A percentile compares a stretch with the other conserved stretches of the same genome.
These are phyloP conservation scores for Parazoanthus swiftii DNA, from an alignment of 92 coral and sea anemone genomes.

Conservation along the genomic window DNA sequence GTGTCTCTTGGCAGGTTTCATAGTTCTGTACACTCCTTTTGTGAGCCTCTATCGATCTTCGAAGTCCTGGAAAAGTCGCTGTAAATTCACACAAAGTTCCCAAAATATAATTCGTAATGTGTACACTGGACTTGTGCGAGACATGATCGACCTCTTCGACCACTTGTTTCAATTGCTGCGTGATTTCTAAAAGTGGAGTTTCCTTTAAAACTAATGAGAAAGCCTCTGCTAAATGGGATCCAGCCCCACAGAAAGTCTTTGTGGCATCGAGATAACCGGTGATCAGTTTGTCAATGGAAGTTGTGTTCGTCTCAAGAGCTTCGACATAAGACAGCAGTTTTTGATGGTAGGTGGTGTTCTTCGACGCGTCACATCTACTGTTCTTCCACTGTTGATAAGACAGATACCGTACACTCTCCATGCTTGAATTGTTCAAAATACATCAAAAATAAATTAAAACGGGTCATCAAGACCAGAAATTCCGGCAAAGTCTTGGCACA, in stretches of 20 bases:
- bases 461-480: slow-evolving; percentile 36
- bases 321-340: slow-evolving; percentile 82
- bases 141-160: slow-evolving; percentile 96
- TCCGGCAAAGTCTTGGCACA: slow-evolving; percentile 24
- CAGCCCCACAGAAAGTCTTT: slow-evolving; percentile 94
- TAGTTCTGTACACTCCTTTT: slow-evolving; percentile 89
- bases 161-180: slow-evolving; percentile 96
- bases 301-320: slow-evolving; percentile 78
- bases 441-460: slow-evolving; percentile 28
- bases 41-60: slow-evolving; percentile 91
- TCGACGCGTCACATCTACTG: slow-evolving; percentile 73
- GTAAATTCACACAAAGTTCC: slow-evolving; percentile 93
- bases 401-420: slow-evolving; percentile 88
- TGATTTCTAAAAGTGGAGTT: slow-evolving; percentile 90
- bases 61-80: slow-evolving; percentile 89
- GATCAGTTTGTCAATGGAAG: slow-evolving; percentile 81
- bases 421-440: slow-evolving; percentile 31
- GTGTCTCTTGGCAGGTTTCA: slow-evolving; percentile 87
- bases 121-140: slow-evolving; percentile 90
- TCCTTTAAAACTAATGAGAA: slow-evolving; percentile 88
- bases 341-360: slow-evolving; percentile 71
- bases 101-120: slow-evolving; percentile 81
- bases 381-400: slow-evolving; percentile 92
- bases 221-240: slow-evolving; percentile 90
- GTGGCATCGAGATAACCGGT: slow-evolving; percentile 91